Evolutionary conservation across 2,797 vertebrate genomes (phyloP), one percentile per base, ranked within the genome.

Genomic region (Danio jaintianensis): DNA sequence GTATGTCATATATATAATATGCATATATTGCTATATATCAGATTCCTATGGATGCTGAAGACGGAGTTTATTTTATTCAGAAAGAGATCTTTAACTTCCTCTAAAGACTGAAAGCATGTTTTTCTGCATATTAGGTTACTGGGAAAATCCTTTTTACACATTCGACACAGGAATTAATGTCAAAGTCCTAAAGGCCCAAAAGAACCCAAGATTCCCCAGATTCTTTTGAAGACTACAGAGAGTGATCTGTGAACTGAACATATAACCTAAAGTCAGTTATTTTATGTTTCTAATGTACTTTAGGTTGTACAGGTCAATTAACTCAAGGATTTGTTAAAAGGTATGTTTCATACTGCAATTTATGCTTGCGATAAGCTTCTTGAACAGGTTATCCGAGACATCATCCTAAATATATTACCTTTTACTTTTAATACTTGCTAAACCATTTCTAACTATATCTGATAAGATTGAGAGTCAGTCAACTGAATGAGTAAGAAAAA

Each of bases 391-490:
- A 69, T 69, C 47, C 36, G 22, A n/a, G 22, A 68, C 16, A 36
- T 5, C 20, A 36, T 68, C 66, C 52, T 9, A 52, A 52, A 52
- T 69, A 69, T 18, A 38, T 69, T 18, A 52, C 22, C 9, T 29
- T 48, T 67, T 29, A 68, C 7, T 48, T 68, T 68, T 50, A 40
- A 48, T 38, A 38, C n/a, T 18, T 12, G 15, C 72, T 50, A 20
- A 29, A 75, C 62, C 0, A 29, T 50, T 50, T 62, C 6, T 48
- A 61, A 48, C 29, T 52, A 29, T 29, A 75, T 63, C 73, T 67
- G 75, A 67, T 77, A 77, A 77, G 69, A 56, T 40, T 29, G 50
- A 55, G 15, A 11, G 10, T 22, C 42, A 43, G 42, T 45, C 18
- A 67, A 13, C 40, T 6, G 15, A 53, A 56, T 36, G 40, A 76